Base-by-base conservation (phyloP, 2,888 invertebrate species). In the Eledone cirrhosa region DNA sequence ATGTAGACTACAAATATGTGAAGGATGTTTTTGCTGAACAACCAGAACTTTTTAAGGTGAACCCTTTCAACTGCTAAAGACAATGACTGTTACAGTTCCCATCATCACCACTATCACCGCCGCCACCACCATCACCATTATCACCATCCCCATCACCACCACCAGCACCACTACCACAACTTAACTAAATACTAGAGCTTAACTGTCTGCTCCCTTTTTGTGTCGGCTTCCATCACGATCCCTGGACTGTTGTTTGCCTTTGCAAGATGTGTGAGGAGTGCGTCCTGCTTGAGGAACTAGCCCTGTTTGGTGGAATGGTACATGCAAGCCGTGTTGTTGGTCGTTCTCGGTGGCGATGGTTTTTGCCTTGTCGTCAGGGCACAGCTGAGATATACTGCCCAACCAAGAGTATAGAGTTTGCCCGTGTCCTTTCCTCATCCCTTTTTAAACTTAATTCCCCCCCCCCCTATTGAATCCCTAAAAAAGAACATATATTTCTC, bases 1-100 rank as follows among this genome's bases (percentile, higher is more conserved):
- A 96, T 91, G 95, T 95, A 91, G 96, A 96, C 91, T 96, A 96
- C 88, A 95, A 95, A 91, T 94, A 95, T 89, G 92, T 96, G 90
- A 92, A 93, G 81, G 93, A 94, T 80, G 93, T 94, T 93, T 94
- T 95, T 87, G 88, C 90, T 78, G 90, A 92, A 76, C 92, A 93
- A 33, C 90, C 92, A 80, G 92, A 94, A 83, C 88, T 94, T 78
- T 90, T 92, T 83, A 91, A 93, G 91, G 94, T 94, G 91, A 81
- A 82, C 80, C 11, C 41, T 41, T 41, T 41, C 0, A 11, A 41
- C 11, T 41, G 5, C 5, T 41, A 41, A 41, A 0, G 41, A n/a
- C n/a, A n/a, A n/a, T n/a, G n/a, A n/a, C n/a, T 3, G 0, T 41
- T 11, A 41, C 11, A 1, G 0, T 41, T 41, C 8, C 11, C 41